These are phyloP conservation scores for Myanophis thanlyinensis DNA, from an alignment of 2,113 vertebrate genomes.

Conservation along the genomic window DNA sequence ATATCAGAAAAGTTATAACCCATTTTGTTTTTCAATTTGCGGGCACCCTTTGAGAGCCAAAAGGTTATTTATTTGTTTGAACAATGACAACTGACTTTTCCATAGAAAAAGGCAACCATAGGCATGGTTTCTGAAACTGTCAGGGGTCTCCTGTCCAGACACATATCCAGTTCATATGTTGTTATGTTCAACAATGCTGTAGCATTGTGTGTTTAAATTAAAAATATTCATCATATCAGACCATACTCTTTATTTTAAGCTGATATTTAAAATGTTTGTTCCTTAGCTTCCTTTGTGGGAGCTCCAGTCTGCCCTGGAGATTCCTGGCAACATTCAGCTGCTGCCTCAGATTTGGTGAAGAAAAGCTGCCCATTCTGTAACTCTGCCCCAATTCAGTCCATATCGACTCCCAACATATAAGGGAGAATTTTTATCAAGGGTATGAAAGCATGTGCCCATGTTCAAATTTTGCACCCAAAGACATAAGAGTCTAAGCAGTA, in stretches of 20 bases:
- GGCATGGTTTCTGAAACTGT: neutral
- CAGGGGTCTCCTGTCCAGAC: too few relatives aligned
- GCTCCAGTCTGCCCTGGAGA: neutral
- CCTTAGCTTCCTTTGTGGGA: neutral
- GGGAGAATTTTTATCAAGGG: neutral
- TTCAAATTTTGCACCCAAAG: neutral
- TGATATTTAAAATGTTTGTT: neutral
- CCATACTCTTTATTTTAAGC: neutral
- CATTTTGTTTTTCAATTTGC: neutral
- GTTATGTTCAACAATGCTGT: neutral
- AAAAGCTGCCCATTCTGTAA: neutral
- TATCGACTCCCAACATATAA: neutral
- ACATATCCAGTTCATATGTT: neutral
- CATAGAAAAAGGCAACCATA: neutral
- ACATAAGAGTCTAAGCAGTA: neutral
- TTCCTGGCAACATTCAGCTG: neutral
- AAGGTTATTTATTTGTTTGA: neutral
- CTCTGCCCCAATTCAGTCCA: neutral
- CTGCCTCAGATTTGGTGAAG: neutral
- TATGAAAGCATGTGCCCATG: neutral
- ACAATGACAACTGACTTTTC: neutral
- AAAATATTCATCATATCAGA: neutral
- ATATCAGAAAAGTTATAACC: neutral
- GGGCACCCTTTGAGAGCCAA: neutral
- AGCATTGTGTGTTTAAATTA: neutral